phyloP scores from a whole-genome alignment of 2,113 vertebrate genomes.

The Ictalurus furcatus region DNA sequence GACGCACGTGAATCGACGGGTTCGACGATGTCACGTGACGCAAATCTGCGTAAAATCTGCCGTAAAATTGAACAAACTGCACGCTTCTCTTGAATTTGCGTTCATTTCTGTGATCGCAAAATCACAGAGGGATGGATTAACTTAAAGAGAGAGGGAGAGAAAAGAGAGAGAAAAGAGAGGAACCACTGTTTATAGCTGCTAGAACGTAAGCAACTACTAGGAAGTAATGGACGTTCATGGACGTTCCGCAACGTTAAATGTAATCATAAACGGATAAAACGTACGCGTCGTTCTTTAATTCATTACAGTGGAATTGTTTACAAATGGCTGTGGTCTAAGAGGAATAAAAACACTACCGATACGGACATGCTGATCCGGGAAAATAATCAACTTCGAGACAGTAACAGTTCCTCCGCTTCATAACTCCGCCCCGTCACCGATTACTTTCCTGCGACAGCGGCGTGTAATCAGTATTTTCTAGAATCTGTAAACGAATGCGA shows the following conservation, averaged over 20 bases:
- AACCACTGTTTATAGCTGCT: background rate
- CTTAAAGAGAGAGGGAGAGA: background rate
- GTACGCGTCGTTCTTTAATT: background rate
- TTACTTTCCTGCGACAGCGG: background rate
- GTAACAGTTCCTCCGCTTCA: background rate
- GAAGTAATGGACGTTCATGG: background rate
- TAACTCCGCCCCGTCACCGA: background rate
- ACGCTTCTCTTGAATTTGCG: too few relatives aligned
- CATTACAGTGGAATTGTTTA: background rate
- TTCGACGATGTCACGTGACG: too few relatives aligned
- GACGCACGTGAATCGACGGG: too few relatives aligned
- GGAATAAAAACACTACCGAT: background rate
- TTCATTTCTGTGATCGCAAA: too few relatives aligned
- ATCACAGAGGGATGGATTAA: too few relatives aligned
- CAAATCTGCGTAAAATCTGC: too few relatives aligned
- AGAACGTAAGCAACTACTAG: background rate
- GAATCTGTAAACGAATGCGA: background rate
- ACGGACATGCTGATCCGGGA: too few relatives aligned
- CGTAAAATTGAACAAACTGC: too few relatives aligned
- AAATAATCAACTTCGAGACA: background rate
- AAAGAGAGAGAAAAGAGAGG: background rate
- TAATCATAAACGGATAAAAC: too few relatives aligned
- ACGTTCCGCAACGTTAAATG: background rate
- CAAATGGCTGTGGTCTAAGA: background rate
- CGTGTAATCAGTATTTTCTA: background rate